A percentile compares a stretch with the other conserved stretches of the same genome.
phyloP scores from a whole-genome alignment of 2,797 vertebrate genomes.

The Falco novaeseelandiae region DNA sequence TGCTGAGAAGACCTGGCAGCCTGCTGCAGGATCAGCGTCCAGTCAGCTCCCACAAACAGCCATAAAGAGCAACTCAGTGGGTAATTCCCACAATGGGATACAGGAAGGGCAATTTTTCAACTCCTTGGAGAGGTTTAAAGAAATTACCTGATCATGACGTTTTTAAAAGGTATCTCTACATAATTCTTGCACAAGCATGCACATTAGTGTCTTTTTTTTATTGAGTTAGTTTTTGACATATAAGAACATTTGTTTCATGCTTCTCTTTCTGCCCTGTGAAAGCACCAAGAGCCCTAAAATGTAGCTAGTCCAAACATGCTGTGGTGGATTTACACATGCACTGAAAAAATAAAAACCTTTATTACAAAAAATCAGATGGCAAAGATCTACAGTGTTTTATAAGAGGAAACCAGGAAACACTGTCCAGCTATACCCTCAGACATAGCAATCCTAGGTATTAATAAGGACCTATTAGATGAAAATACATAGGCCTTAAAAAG shows the following conservation, averaged over 20 bases:
- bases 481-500: background rate
- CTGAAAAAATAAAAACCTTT: background rate
- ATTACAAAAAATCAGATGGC: background rate
- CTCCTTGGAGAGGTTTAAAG: conserved; percentile 49
- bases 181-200: background rate
- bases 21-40: conserved; percentile 20
- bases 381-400: background rate
- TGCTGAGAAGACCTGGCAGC: conserved; percentile 52
- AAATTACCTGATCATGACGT: conserved; percentile 3
- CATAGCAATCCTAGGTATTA: background rate
- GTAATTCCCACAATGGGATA: conserved; percentile 57
- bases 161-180: conserved; percentile 5
- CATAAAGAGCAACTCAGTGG: conserved; percentile 61
- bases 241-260: background rate
- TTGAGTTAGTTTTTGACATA: background rate
- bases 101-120: conserved; percentile 54
- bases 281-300: background rate
- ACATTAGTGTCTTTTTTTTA: background rate
- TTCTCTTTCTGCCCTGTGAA: background rate
- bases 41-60: conserved; percentile 35
- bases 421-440: background rate
- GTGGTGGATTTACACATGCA: background rate
- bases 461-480: background rate
- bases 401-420: background rate
- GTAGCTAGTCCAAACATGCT: background rate